Evolutionary conservation across 2,888 invertebrate species (phyloP).

Genomic region (Drosophila formosana): DNA sequence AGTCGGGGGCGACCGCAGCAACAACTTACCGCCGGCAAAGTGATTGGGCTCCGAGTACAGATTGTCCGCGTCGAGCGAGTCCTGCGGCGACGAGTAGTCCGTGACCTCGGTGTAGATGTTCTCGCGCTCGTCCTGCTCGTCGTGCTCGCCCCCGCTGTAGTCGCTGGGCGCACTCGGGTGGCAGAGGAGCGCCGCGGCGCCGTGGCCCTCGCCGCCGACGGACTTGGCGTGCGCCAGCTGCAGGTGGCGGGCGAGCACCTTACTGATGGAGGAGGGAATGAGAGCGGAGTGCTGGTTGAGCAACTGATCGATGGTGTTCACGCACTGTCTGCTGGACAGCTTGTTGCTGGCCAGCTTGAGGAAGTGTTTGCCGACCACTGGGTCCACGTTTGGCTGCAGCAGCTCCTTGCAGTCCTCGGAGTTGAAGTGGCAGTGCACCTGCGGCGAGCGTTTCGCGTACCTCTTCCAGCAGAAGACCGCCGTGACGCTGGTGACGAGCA

Average conservation of each 20-base stretch:
- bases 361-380: too few species aligned
- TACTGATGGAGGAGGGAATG: not conserved
- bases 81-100: slow-evolving; percentile 43
- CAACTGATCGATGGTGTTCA: not conserved
- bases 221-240: slow-evolving; percentile 8
- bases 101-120: slow-evolving; percentile 83
- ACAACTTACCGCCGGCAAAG: slow-evolving; percentile 75
- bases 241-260: slow-evolving; percentile 22
- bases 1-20: not conserved
- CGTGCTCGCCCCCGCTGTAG: slow-evolving; percentile 5
- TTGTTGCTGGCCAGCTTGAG: slow-evolving; percentile 16
- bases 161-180: slow-evolving; percentile 42
- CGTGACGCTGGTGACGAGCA: rapidly evolving
- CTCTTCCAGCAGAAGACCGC: not conserved
- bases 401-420: too few species aligned
- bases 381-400: too few species aligned
- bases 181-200: not conserved
- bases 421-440: slow-evolving; percentile 4
- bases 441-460: not conserved
- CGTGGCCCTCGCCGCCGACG: too few species aligned
- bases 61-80: slow-evolving; percentile 14
- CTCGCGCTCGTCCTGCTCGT: slow-evolving; percentile 50
- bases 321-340: slow-evolving; percentile 15
- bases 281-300: not conserved
- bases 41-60: slow-evolving; percentile 83